Percentiles rank a stretch among this genome's conserved stretches.
phyloP scores from a whole-genome alignment of 2,888 invertebrate genomes.

The Ophion slaviceki region DNA sequence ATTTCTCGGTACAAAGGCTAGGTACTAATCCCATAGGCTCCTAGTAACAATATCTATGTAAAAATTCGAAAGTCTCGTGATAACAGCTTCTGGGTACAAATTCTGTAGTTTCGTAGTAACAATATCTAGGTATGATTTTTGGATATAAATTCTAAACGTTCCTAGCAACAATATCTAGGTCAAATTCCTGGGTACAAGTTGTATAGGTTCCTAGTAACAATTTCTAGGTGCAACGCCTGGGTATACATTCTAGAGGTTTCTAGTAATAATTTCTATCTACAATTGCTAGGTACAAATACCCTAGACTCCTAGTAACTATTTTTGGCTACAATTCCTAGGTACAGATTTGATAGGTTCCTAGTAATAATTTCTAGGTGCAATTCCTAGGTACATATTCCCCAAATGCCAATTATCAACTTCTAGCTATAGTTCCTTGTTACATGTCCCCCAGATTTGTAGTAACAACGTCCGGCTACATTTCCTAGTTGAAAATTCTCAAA shows the following conservation, averaged over 20 bases:
- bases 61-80: background rate
- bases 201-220: background rate
- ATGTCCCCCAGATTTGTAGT: background rate
- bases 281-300: background rate
- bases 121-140: background rate
- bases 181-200: background rate
- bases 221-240: background rate
- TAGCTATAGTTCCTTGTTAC: background rate
- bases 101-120: background rate
- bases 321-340: background rate
- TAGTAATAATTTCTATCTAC: background rate
- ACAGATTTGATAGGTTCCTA: background rate
- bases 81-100: background rate
- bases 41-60: background rate
- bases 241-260: background rate
- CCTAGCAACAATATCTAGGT: background rate
- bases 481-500: background rate
- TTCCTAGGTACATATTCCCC: background rate
- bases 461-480: background rate
- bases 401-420: background rate
- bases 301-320: background rate
- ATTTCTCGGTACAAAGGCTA: background rate
- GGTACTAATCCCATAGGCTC: background rate
- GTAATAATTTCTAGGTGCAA: background rate
- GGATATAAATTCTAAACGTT: background rate